phyloP scores from a whole-genome alignment of 1,140 invertebrate species.

The Pantala flavescens region DNA sequence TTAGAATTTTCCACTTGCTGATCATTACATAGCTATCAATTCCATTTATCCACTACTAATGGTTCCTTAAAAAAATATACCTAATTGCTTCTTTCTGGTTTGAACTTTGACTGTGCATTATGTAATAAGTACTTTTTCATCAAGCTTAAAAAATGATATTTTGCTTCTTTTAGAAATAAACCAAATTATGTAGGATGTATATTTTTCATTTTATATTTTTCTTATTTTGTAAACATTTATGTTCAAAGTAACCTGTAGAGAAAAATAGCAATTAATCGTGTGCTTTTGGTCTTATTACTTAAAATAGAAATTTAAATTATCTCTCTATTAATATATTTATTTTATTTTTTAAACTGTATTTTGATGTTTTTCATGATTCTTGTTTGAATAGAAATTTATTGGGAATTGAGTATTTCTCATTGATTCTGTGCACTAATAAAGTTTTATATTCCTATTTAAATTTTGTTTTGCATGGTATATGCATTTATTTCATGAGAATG shows the following conservation, averaged over 20 bases:
- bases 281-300: background rate
- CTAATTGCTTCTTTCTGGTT: too few relatives aligned
- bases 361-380: background rate
- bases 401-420: background rate
- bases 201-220: background rate
- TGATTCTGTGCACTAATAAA: slow-evolving; percentile 2
- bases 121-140: too few relatives aligned
- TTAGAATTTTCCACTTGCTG: too few relatives aligned
- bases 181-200: background rate
- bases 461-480: background rate
- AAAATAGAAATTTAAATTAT: background rate
- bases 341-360: background rate
- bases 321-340: background rate
- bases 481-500: background rate
- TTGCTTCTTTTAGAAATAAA: too few relatives aligned
- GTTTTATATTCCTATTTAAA: slow-evolving; percentile 1
- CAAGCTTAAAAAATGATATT: too few relatives aligned
- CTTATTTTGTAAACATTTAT: background rate
- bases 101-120: too few relatives aligned
- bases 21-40: too few relatives aligned
- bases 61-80: too few relatives aligned
- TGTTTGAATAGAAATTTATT: background rate
- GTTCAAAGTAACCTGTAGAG: background rate
- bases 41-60: too few relatives aligned
- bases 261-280: background rate